These are phyloP conservation scores for Lepidurus apus DNA, from an alignment of 1,140 invertebrate species.

Conservation along the genomic window DNA sequence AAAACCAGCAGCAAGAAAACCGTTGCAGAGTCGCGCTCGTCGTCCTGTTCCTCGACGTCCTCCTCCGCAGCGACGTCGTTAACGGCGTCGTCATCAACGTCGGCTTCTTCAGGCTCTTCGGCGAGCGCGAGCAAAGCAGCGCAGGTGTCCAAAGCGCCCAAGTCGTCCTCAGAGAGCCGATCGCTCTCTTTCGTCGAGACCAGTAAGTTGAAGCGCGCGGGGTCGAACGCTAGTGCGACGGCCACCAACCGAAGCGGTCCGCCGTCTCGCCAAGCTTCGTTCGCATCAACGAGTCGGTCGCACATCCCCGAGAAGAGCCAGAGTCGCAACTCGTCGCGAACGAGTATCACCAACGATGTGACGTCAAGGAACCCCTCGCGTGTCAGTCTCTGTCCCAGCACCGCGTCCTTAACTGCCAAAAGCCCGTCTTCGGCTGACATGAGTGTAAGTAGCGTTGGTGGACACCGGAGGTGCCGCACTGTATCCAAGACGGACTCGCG, in stretches of 20 bases:
- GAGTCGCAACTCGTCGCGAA: neutral
- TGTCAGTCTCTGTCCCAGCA: neutral
- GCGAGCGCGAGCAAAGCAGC: slow-evolving; percentile 37
- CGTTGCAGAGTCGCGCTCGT: neutral
- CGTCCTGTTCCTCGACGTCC: slow-evolving; percentile 32
- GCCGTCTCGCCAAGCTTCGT: neutral
- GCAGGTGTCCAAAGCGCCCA: neutral
- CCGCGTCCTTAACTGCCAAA: neutral
- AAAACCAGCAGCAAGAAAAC: neutral
- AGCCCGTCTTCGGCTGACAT: neutral
- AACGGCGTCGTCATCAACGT: slow-evolving; percentile 45
- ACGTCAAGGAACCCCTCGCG: neutral
- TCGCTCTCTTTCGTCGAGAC: neutral
- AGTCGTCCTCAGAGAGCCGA: neutral
- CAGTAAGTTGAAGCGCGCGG: slow-evolving; percentile 18
- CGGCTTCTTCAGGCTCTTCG: slow-evolving; percentile 55
- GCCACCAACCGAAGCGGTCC: neutral
- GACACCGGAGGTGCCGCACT: neutral
- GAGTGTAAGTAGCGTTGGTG: neutral
- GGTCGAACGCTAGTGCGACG: neutral
- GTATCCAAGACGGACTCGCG: slow-evolving; percentile 1
- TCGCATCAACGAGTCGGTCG: neutral
- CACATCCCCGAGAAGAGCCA: neutral
- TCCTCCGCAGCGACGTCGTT: neutral
- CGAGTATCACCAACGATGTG: neutral